Evolutionary conservation across 2,888 invertebrate genomes (phyloP).

Genomic region (Malthinus seriepunctatus): DNA sequence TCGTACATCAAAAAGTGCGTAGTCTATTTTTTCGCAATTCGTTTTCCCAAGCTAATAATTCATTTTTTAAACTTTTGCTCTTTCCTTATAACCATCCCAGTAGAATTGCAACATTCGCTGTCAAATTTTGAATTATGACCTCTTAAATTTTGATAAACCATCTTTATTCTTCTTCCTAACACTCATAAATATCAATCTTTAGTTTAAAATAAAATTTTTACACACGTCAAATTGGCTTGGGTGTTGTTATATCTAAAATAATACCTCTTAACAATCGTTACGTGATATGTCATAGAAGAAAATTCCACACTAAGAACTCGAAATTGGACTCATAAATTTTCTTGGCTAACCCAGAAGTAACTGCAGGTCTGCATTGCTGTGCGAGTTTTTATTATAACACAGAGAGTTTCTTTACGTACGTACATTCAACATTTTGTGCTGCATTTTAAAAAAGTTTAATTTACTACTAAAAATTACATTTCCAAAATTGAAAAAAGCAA

Average conservation of each 20-base stretch:
- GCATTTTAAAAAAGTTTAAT: too few relatives aligned
- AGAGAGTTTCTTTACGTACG: too few relatives aligned
- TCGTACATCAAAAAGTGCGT: too few relatives aligned
- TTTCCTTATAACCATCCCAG: constrained; percentile 6
- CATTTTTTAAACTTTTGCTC: constrained; percentile 23
- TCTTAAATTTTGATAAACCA: constrained; percentile 38
- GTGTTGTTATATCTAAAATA: too few relatives aligned
- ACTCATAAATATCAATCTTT: constrained; percentile 37
- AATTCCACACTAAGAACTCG: constrained; percentile 12
- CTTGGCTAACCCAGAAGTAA: not conserved
- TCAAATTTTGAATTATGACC: constrained; percentile 36
- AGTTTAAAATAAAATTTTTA: not conserved
- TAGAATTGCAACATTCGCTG: constrained; percentile 19
- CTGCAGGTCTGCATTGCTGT: not conserved
- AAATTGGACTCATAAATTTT: constrained; percentile 18
- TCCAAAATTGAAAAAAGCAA: too few relatives aligned
- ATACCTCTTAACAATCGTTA: too few relatives aligned
- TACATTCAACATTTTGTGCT: too few relatives aligned
- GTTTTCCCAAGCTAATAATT: constrained; percentile 21
- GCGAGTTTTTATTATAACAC: too few relatives aligned
- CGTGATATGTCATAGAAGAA: not conserved
- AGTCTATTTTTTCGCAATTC: not conserved
- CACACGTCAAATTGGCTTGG: not conserved
- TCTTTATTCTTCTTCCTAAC: constrained; percentile 34
- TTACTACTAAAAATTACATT: too few relatives aligned